These are phyloP conservation scores for Heliconius himera DNA, from an alignment of 1,140 invertebrate genomes.

Conservation along the genomic window DNA sequence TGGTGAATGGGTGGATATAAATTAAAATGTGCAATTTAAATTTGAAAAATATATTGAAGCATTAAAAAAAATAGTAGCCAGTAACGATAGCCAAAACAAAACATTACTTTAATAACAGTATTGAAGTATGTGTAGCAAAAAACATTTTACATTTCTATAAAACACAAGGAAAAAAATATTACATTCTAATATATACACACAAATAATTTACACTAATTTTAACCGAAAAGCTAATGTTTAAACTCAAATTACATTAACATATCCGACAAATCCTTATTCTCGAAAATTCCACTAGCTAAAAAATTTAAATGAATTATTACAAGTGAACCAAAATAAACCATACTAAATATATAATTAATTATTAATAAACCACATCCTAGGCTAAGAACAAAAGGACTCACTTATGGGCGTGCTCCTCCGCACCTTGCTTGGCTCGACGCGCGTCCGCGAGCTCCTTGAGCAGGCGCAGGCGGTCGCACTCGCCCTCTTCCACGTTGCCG, in stretches of 20 bases:
- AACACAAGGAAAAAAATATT: neutral
- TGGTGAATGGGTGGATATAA: slow-evolving; percentile 1
- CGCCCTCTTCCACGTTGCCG: slow-evolving; percentile 62
- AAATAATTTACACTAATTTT: neutral
- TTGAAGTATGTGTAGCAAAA: neutral
- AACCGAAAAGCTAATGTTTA: neutral
- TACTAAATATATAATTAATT: neutral
- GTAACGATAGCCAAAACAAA: neutral
- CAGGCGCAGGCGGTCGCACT: slow-evolving; percentile 66
- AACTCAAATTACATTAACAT: neutral
- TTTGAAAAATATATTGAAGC: slow-evolving; percentile 8
- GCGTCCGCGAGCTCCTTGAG: slow-evolving; percentile 71
- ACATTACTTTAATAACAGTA: neutral
- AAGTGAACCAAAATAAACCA: too few species aligned
- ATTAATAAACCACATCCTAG: neutral
- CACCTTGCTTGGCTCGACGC: slow-evolving; percentile 64
- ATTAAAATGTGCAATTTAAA: slow-evolving; percentile 17
- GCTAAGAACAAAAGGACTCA: slow-evolving; percentile 47
- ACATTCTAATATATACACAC: neutral
- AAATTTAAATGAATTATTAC: too few species aligned
- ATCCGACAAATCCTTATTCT: too few species aligned
- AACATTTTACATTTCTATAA: neutral
- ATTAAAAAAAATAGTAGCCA: neutral
- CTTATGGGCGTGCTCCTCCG: slow-evolving; percentile 76
- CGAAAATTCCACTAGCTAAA: too few species aligned